Evolutionary conservation across 2,113 vertebrate genomes (phyloP), one percentile per base, ranked within the genome.

Genomic region (Aramus guarauna): DNA sequence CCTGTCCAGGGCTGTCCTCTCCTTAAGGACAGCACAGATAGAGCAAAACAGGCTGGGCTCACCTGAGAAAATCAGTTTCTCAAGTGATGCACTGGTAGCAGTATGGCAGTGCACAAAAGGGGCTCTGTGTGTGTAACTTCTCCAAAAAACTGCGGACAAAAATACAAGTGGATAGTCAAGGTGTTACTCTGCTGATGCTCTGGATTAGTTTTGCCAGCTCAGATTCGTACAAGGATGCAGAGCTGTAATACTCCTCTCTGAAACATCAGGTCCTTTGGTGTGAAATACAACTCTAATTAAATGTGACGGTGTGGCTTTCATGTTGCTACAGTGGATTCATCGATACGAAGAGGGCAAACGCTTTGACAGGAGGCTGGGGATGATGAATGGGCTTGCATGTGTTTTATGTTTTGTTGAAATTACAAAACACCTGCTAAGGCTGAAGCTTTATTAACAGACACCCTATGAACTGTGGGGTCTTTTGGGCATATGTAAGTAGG

Each of bases 401-500:
- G 24, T 43, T 72, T 74, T 37, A 2, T 9, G 6, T 12, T 39
- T 8, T 37, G 53, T 68, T 75, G 43, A 39, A 55, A 17, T 43
- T 37, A 32, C 23, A 48, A 67, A 41, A 58, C 48, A 30, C n/a
- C 77, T 53, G 9, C 55, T 55, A 15, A 63, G 23, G 45, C 53
- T 48, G 83, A 45, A 63, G 62, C 50, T 32, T 66, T 56, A 47
- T n/a, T 68, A 45, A 53, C 0, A 0, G 52, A 6, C 36, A 24
- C 4, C 3, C 5, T 10, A 0, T 34, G 84, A 73, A 39, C 36
- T 36, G 34, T 2, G 9, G 37, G 23, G 34, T 43, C 39, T 64
- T 63, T 43, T 6, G 10, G 68, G 26, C 9, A 3, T 2, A 0
- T 1, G 8, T 26, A 17, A 36, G 32, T 24, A 59, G 26, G 29